Evolutionary conservation across 2,797 vertebrate species (phyloP), one percentile per base, ranked within the genome.

Genomic region (Leucoraja ocellata): DNA sequence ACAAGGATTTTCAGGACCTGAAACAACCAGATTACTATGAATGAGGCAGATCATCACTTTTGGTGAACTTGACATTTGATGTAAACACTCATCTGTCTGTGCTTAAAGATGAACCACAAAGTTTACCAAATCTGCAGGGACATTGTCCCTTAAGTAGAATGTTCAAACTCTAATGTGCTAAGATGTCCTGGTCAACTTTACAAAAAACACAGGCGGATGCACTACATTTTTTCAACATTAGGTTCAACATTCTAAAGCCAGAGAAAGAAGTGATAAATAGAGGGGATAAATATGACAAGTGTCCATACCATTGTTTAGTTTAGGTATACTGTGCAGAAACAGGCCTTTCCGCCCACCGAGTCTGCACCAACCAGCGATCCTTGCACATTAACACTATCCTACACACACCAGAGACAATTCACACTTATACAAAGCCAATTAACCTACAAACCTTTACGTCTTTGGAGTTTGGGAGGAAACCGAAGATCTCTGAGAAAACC

Each of bases 1-100:
- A 99, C 98, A 93, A 99, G 96, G 94, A 99, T 98, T 95, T 97
- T 95, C 39, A 99, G 95, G 36, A 99, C 96, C 99, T 99, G 71
- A 46, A 80, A 74, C 3, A 2, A 39, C 23, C 46, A 73, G n/a
- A 39, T 54, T 21, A 73, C 32, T 28, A 9, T 21, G n/a, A 18
- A 65, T 88, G n/a, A 18, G n/a, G 61, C 61, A 65, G 28, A 88
- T 18, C 13, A 65, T 36, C 16, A 14, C 36, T 86, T 65, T 86
- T 18, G 28, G 23, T 84, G 11, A 61, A 28, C 54, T 25, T 58
- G 10, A 4, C 79, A 58, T 39, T 46, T 83, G 1, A 54, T 10
- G 25, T 10, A 83, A 16, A 25, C 80, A 54, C 21, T 83, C 1
- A 23, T 32, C 32, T 32, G 32, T 9, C 21, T 83, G 23, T 46